These are phyloP conservation scores for Nasonia longicornis DNA, from an alignment of 1,140 invertebrate genomes.

Conservation along the genomic window DNA sequence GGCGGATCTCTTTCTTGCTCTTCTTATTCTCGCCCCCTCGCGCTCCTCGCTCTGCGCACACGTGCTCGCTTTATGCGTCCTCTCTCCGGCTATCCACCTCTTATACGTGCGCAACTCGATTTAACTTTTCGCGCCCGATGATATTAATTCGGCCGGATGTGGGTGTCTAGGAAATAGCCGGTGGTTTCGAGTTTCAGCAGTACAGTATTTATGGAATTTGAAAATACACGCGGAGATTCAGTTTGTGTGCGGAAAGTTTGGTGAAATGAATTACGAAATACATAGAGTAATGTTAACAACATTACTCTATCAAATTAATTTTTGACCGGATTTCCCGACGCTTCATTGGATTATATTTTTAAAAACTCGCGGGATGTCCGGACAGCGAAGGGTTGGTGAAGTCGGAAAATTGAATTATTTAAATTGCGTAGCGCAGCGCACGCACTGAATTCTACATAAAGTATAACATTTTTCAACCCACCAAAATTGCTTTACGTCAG, in stretches of 20 bases:
- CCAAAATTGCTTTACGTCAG: slow-evolving; percentile 16
- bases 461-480: slow-evolving; percentile 1
- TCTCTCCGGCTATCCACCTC: neutral
- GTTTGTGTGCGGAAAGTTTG: neutral
- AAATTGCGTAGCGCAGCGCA: slow-evolving; percentile 5
- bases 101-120: neutral
- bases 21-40: slow-evolving; percentile 4
- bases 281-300: neutral
- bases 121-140: slow-evolving; percentile 7
- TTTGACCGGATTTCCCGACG: neutral
- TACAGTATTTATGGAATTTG: too few relatives aligned
- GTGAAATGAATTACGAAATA: neutral
- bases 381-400: neutral
- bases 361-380: neutral
- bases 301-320: neutral
- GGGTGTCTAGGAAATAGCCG: neutral
- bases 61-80: neutral
- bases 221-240: too few relatives aligned
- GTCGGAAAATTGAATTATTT: slow-evolving; percentile 32
- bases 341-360: slow-evolving; percentile 7
- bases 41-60: neutral
- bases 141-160: slow-evolving; percentile 7
- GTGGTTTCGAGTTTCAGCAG: too few relatives aligned
- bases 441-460: slow-evolving; percentile 18
- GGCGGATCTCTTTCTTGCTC: slow-evolving; percentile 12